Base-by-base conservation (phyloP, 2,797 vertebrate genomes). In the Propithecus perrieri region DNA sequence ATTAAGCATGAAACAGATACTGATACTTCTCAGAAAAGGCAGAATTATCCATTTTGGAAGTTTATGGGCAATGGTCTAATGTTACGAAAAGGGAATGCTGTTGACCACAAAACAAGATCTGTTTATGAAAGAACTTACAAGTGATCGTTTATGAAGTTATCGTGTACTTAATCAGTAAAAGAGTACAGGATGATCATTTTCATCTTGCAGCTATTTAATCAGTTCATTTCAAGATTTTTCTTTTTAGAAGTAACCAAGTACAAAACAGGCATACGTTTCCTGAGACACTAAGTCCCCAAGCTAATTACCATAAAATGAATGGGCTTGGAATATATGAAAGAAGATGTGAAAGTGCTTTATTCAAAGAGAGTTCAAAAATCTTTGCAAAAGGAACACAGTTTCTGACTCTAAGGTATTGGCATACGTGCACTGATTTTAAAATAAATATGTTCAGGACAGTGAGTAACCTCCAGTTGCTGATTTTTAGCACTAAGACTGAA, bases 221-320 rank as follows among this genome's bases (percentile, higher is more conserved):
- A 76, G 84, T 97, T 96, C 43, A 97, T 96, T 95, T 96, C 48
- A 96, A 95, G 41, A 96, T 53, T 89, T 97, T 98, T 97, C 92
- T 88, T 95, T 96, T 97, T 85, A 97, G 97, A 98, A 97, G 89
- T 17, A 95, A 8, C 41, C 76, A 67, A 86, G 83, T 84, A 96
- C 71, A 98, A 97, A 97, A 97, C 20, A 97, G 89, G 85, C 92
- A 78, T 89, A 80, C 95, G 97, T 92, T 96, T 94, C 87, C 80
- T 41, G 67, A 93, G 83, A 80, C 87, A 69, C 79, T 43, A 98
- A 98, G 94, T 98, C 97, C 95, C 98, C 93, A 72, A 97, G 84
- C 97, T 98, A 93, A 98, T 98, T 98, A 98, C 67, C 97, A 98
- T 97, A 97, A 97, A 98, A 96, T 86, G 92, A 35, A 75, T 95